Evolutionary conservation across 2,888 invertebrate genomes (phyloP), one percentile per base, ranked within the genome.

Genomic region (Minunthozetes semirufus): DNA sequence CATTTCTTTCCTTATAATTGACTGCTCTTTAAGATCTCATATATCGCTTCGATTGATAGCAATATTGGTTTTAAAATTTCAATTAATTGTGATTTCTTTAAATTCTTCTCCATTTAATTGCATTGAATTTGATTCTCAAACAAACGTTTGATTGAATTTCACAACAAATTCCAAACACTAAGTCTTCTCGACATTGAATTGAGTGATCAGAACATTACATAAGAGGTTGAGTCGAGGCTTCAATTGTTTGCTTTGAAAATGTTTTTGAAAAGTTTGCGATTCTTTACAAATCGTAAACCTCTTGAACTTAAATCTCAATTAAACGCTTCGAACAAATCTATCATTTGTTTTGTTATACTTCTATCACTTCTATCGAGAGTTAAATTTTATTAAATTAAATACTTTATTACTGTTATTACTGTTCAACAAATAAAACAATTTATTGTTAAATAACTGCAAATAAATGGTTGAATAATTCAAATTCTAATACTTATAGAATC

Each of bases 271-370:
- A n/a, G 11, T 61, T 61, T 61, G 61, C 63, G 63, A 70, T 70
- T 70, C 48, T 70, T 70, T 25, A 46, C 46, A 70, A 48, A 42
- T 42, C 42, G 42, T 11, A 11, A 42, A 42, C 11, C 11, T 42
- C 42, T 6, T 11, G 13, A 42, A 42, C 11, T 42, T 6, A 42
- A 42, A 42, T 33, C 33, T 68, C 25, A 4, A n/a, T 70, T 70
- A 25, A 70, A 70, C 19, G 22, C 46, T 70, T 70, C 17, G 27
- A 70, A 70, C 70, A 70, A 70, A 42, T 42, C 42, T 42, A 42
- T 42, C 42, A 42, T 13, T 42, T 42, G 42, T 42, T 42, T 42
- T 42, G 42, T 42, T 42, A 42, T 42, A 33, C 3, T n/a, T n/a
- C n/a, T n/a, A n/a, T n/a, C n/a, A 42, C 42, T 38, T 38, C 42